Conservation (phyloP, 2,888 invertebrate species). For the Eupithecia insigniata region DNA sequence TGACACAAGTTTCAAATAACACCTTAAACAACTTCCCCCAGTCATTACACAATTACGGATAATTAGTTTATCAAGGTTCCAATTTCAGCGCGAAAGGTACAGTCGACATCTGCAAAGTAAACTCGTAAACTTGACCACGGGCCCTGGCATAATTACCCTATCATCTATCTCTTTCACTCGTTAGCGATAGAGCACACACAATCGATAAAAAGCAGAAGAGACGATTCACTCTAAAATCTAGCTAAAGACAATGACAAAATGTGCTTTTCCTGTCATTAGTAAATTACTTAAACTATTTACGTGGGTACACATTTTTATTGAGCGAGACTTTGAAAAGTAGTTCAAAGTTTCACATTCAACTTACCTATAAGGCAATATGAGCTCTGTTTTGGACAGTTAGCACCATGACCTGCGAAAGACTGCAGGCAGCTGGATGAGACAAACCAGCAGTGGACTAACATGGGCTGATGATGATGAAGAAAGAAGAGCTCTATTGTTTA, state of each 20-base stretch:
- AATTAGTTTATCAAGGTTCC: conserved; percentile 51
- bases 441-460: no score
- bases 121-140: conserved; percentile 62
- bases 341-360: no score
- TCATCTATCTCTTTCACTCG: conserved; percentile 57
- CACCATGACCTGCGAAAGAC: no score
- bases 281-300: background rate
- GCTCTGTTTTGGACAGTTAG: background rate
- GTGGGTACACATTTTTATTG: no score
- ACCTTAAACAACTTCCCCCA: conserved; percentile 38
- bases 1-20: conserved; percentile 27
- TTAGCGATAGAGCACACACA: conserved; percentile 37
- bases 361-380: background rate
- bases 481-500: no score
- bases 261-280: background rate
- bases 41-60: conserved; percentile 55
- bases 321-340: no score
- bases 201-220: conserved; percentile 13
- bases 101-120: conserved; percentile 47
- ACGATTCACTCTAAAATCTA: background rate
- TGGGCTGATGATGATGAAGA: no score
- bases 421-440: no score
- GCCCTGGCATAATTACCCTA: conserved; percentile 63
- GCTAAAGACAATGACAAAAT: background rate
- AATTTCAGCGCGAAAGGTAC: conserved; percentile 48